Evolutionary conservation across 2,113 vertebrate species (phyloP).

Genomic region (Orcinus orca): DNA sequence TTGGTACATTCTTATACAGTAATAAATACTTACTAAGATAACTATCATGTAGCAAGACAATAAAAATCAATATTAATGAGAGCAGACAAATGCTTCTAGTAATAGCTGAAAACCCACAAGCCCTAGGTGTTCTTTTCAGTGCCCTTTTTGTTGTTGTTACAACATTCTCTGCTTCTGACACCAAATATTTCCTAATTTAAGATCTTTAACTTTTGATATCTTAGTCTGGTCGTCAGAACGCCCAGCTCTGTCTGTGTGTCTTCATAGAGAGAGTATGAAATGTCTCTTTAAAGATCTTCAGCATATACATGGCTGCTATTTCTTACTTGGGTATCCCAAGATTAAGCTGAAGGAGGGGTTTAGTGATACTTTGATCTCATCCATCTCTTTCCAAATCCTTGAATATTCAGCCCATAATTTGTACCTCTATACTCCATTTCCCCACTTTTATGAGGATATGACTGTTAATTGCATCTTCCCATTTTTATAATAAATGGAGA

Average conservation of each 20-base stretch:
- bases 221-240: neutral
- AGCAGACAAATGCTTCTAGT: constrained; percentile 53
- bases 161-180: neutral
- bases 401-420: neutral
- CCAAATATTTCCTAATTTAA: neutral
- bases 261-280: neutral
- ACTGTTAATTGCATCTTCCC: neutral
- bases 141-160: neutral
- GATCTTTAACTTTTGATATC: neutral
- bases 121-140: constrained; percentile 3
- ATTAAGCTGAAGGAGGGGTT: neutral
- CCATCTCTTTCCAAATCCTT: neutral
- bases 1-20: constrained; percentile 34
- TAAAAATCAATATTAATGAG: constrained; percentile 74
- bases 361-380: neutral
- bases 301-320: neutral
- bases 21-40: constrained; percentile 60
- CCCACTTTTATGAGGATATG: neutral
- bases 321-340: neutral
- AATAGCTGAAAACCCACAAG: constrained; percentile 49
- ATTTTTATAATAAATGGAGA: neutral
- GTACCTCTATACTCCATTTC: neutral
- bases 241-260: neutral
- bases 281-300: neutral
- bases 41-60: constrained; percentile 53